Evolutionary conservation across 2,113 vertebrate genomes (phyloP), one percentile per base, ranked within the genome.

Genomic region (Rhineura floridana): DNA sequence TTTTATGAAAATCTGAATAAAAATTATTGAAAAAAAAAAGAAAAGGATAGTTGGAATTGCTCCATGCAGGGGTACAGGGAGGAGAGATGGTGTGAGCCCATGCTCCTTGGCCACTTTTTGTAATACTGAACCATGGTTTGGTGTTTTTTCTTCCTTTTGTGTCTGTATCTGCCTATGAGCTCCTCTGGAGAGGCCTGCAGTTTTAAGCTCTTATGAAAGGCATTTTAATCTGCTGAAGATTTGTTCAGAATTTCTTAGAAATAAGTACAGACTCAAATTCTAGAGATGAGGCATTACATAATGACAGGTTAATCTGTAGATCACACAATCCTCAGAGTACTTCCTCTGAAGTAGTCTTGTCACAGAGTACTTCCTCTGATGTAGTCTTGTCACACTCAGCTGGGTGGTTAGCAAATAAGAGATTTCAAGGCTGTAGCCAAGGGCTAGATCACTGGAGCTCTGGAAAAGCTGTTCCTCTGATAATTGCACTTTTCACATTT

Each of bases 361-460:
- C 21, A 52, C 36, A 30, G 12, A 21, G 28, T 19, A 59, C 28
- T 69, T 69, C 28, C 33, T 69, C 67, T 10, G 30, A 69, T 10
- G 67, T 11, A 33, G 67, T 69, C 33, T 69, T 67, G n/a, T 39
- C 21, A 52, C 36, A 30, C 4, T 11, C 25, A 19, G 1, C 15
- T 33, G 12, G 4, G 36, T 7, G 7, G 39, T 44, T 84, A 55
- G n/a, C 77, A 80, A 80, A 8, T 25, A 85, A 63, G 78, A 59
- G 28, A 6, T 11, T 59, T n/a, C 36, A 70, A n/a, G 7, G 70
- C 84, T n/a, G 28, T 28, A 55, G n/a, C 28, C 33, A 50, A 70
- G 48, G 23, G 19, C 59, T 52, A 30, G 75, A 87, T 19, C 39
- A 55, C 72, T 87, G 17, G 62, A 89, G 44, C 73, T 90, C 90